phyloP scores from a whole-genome alignment of 2,888 invertebrate species.

The Cephus sareptanus region DNA sequence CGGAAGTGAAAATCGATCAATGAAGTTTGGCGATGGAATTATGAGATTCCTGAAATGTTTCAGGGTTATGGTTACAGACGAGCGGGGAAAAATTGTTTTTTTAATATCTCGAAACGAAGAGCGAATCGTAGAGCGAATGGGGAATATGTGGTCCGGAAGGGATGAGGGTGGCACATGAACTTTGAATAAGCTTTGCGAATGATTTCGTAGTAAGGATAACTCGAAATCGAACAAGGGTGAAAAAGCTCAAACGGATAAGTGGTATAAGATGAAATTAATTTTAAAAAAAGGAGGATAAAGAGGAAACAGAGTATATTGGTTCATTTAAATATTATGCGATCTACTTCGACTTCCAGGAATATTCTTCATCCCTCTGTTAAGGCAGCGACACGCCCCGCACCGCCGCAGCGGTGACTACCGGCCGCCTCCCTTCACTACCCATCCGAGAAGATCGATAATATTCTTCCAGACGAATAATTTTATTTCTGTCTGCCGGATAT shows the following conservation, averaged over 20 bases:
- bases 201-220: background rate
- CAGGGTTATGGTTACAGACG: background rate
- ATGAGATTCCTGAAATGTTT: too few relatives aligned
- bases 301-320: constrained; percentile 47
- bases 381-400: background rate
- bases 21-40: too few relatives aligned
- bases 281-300: constrained; percentile 32
- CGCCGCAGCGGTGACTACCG: background rate
- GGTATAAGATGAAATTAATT: constrained; percentile 44
- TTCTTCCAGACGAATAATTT: constrained; percentile 54
- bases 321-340: constrained; percentile 51
- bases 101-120: constrained; percentile 35
- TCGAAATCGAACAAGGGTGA: background rate
- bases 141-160: background rate
- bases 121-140: background rate
- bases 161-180: background rate
- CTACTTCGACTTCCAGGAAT: constrained; percentile 15
- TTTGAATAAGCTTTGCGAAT: background rate
- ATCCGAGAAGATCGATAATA: constrained; percentile 50
- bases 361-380: background rate
- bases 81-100: constrained; percentile 32
- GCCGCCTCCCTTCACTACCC: background rate
- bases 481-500: constrained; percentile 48
- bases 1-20: too few relatives aligned
- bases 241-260: background rate